These are phyloP conservation scores for Diprion similis DNA, from an alignment of 1,140 invertebrate species.

Conservation along the genomic window DNA sequence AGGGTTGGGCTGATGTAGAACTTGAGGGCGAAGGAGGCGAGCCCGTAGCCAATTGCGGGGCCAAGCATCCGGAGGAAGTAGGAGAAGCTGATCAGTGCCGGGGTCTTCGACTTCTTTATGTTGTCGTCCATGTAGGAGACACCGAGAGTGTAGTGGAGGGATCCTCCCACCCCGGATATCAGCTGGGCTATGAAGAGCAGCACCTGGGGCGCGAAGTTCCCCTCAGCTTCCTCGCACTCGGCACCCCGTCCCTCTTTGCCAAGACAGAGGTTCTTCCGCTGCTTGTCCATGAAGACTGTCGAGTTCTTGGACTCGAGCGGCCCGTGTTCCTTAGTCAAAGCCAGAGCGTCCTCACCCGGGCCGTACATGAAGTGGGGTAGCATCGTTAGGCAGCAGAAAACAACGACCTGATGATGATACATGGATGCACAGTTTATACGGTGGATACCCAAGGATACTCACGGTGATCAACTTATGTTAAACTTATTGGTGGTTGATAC, in stretches of 20 bases:
- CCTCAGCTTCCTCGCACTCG: conserved; percentile 65
- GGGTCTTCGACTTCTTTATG: conserved; percentile 74
- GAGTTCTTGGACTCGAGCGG: conserved; percentile 25
- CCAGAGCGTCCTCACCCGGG: conserved; percentile 71
- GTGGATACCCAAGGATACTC: too few species aligned
- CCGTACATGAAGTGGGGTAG: conserved; percentile 79
- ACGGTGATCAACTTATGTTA: too few species aligned
- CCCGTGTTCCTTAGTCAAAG: conserved; percentile 70
- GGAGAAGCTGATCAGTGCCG: conserved; percentile 71
- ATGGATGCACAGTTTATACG: too few species aligned
- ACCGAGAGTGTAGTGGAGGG: conserved; percentile 71
- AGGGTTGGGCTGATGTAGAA: conserved; percentile 74
- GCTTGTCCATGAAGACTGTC: conserved; percentile 39
- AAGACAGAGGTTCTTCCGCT: conserved; percentile 53
- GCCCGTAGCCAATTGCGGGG: conserved; percentile 73
- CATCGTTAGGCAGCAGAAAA: conserved; percentile 74
- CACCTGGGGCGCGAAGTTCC: conserved; percentile 66
- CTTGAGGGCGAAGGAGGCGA: conserved; percentile 74
- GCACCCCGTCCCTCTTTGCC: conserved; percentile 44
- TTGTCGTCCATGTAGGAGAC: conserved; percentile 78
- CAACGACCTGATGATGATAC: conserved; percentile 57
- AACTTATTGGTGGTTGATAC: too few species aligned
- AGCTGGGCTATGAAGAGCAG: conserved; percentile 71
- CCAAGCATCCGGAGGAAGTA: conserved; percentile 76
- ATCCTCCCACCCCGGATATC: conserved; percentile 72